Base-by-base conservation (phyloP, 1,140 invertebrate genomes). In the Drosophila bocqueti region DNA sequence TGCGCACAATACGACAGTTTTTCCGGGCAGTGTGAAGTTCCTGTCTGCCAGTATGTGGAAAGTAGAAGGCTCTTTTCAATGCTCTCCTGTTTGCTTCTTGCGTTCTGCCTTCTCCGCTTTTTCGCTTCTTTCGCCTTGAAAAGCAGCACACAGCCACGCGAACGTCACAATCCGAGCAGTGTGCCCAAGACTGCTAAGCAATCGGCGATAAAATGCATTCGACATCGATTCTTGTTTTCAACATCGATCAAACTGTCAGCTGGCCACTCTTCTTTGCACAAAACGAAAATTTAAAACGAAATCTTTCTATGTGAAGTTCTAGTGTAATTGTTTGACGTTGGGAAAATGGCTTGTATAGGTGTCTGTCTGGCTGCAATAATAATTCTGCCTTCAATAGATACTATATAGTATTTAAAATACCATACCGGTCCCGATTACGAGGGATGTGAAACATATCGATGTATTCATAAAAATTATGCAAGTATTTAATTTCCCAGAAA, bases 101-200 rank as follows among this genome's bases (percentile, higher is more conserved):
- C 18, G 52, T 57, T 57, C 36, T 55, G 54, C 54, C 54, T 57
- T 40, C 9, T 55, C 52, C 38, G 52, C 34, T 40, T 40, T 57
- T 57, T 55, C 21, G 52, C 52, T 55, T 57, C 34, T 57, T 55
- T 57, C 21, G 54, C 54, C 54, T 57, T 57, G 36, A 57, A 26
- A 57, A 57, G 54, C 54, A 57, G 54, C 34, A 55, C 50, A 38
- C 52, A 55, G 54, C 54, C 54, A 55, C 54, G 54, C 54, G 54
- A 55, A 55, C 54, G 54, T 55, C 54, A 55, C 54, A 55, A 40
- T 38, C 52, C 52, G 52, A 55, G 52, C 52, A 55, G 52, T 55
- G 52, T 55, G 52, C 24, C 52, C 49, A n/a, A 0, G 26, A 31
- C 47, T 50, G 49, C 16, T 18, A 18, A 50, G n/a, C n/a, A 26